A percentile compares a stretch with the other conserved stretches of the same genome.
Evolutionary conservation across 2,888 invertebrate genomes (phyloP).

Genomic region (Hirtodrosophila cameraria): DNA sequence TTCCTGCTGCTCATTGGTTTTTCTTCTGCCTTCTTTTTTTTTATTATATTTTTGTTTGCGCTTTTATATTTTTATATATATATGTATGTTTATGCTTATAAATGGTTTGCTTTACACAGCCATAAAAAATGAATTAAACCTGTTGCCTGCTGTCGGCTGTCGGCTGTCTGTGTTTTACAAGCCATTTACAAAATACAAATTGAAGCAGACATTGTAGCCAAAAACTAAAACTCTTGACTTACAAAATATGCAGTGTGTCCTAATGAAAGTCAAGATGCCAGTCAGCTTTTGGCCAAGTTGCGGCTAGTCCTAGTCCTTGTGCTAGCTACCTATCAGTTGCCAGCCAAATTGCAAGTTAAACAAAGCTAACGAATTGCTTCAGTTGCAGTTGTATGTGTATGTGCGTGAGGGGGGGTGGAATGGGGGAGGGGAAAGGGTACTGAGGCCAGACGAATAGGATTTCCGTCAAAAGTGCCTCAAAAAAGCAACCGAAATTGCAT

Average conservation of each 20-base stretch:
- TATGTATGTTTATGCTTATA: too few relatives aligned
- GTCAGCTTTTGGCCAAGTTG: slow-evolving; percentile 59
- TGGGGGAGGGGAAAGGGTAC: too few relatives aligned
- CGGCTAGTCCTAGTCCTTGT: too few relatives aligned
- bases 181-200: slow-evolving; percentile 49
- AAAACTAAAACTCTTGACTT: slow-evolving; percentile 13
- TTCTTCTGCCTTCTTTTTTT: slow-evolving; percentile 9
- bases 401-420: background rate
- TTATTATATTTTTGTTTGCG: slow-evolving; percentile 17
- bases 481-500: slow-evolving; percentile 53
- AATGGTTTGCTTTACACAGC: slow-evolving; percentile 52
- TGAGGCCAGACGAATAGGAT: slow-evolving; percentile 55
- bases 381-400: slow-evolving; percentile 18
- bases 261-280: slow-evolving; percentile 70
- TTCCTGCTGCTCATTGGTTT: slow-evolving; percentile 66
- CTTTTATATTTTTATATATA: slow-evolving; percentile 45
- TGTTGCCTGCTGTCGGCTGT: slow-evolving; percentile 58
- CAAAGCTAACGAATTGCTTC: slow-evolving; percentile 71
- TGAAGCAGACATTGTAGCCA: slow-evolving; percentile 25
- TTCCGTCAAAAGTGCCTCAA: slow-evolving; percentile 76
- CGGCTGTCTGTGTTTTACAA: slow-evolving; percentile 4
- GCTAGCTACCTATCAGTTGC: slow-evolving; percentile 72
- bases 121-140: slow-evolving; percentile 70
- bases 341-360: slow-evolving; percentile 74
- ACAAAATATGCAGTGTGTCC: slow-evolving; percentile 54